Evolutionary conservation across 2,888 invertebrate genomes (phyloP), one percentile per base, ranked within the genome.

Genomic region (Drosophila rellima): DNA sequence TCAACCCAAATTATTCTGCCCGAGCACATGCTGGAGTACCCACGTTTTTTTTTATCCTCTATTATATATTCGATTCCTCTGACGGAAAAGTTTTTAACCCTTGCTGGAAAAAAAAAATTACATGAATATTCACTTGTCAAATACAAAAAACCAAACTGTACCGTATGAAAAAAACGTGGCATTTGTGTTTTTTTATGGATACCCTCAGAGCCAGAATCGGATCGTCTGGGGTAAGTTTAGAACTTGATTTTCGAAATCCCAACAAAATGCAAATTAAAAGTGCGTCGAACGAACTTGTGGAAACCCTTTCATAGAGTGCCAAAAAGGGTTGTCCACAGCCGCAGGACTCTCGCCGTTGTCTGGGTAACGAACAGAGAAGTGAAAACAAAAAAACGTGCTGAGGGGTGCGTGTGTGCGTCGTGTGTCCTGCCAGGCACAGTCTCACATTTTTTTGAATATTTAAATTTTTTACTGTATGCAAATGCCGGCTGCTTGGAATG

Each of bases 121-220:
- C 91, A 90, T 91, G 91, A 90, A 91, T 91, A 92, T 92, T 92
- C 92, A 92, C 91, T 92, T 92, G 91, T 91, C 91, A 91, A 91
- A 85, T 80, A 88, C 89, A 90, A 74, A 78, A 78, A 62, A 56
- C 59, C 54, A 70, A 82, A 78, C 70, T 71, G 74, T 70, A 70
- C 71, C 2, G 18, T 31, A 13, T 42, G 70, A 48, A 70, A 71
- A 79, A 84, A 81, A 74, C 40, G 51, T 66, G 66, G 77, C 82
- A 85, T 79, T 88, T 75, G 85, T 54, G 68, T 51, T 51, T 69
- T 77, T 77, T 70, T 67, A 72, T 71, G 57, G 56, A 51, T 61
- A 48, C 52, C 55, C 50, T 67, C 33, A 56, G 54, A 31, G 60
- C 54, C 57, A 56, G 54, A 29, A 62, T 48, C 57, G 55, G 61